Conservation (phyloP, 2,113 vertebrate genomes). For the Indicator indicator region DNA sequence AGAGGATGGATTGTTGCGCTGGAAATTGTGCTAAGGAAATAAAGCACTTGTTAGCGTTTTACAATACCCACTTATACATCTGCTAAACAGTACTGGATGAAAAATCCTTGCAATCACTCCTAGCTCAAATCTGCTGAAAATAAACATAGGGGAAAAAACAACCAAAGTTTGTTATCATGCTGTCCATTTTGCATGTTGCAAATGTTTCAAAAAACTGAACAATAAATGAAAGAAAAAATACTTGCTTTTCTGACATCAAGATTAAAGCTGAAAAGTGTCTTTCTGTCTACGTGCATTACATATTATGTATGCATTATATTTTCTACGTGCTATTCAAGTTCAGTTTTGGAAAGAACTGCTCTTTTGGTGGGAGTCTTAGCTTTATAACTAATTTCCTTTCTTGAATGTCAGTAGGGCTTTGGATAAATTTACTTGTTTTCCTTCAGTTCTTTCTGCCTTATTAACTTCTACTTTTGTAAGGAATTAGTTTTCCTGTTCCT, state of each 20-base stretch:
- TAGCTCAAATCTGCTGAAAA: conserved; percentile 11
- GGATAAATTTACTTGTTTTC: neutral
- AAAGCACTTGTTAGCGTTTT: neutral
- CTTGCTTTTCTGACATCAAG: neutral
- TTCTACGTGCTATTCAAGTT: neutral
- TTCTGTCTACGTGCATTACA: neutral
- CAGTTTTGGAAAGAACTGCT: neutral
- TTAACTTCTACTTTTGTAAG: neutral
- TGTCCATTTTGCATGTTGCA: neutral
- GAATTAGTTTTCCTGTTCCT: neutral
- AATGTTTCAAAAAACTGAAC: neutral
- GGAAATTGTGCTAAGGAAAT: neutral
- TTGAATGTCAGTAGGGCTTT: neutral
- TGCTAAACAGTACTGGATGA: neutral
- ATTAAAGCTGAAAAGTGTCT: neutral
- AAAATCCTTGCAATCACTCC: neutral
- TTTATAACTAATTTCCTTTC: neutral
- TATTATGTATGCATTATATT: neutral
- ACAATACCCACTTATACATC: neutral
- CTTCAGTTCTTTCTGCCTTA: neutral
- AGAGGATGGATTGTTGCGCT: neutral
- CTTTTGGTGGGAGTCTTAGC: neutral
- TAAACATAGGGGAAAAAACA: neutral
- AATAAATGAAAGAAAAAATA: neutral
- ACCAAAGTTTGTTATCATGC: neutral